These are phyloP conservation scores for Daktulosphaira vitifoliae DNA, from an alignment of 1,140 invertebrate species.

Conservation along the genomic window DNA sequence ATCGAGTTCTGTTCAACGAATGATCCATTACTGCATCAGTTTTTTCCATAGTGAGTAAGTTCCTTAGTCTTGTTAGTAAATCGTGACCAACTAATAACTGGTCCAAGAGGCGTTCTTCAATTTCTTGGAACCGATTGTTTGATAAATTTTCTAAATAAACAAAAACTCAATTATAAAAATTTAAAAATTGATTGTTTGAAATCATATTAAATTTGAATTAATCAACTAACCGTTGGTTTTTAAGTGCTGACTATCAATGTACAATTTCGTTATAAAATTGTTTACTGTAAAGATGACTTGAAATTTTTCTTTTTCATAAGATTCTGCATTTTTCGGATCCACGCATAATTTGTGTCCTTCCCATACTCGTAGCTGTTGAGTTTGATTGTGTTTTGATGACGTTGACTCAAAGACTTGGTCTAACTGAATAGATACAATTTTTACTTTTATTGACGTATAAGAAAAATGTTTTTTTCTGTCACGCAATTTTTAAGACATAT, in stretches of 20 bases:
- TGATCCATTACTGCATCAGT: conserved; percentile 13
- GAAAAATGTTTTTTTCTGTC: too few relatives aligned
- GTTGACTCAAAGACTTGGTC: neutral
- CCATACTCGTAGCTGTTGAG: conserved; percentile 5
- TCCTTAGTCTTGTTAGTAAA: conserved; percentile 4
- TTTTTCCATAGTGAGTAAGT: conserved; percentile 23
- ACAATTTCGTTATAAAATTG: conserved; percentile 13
- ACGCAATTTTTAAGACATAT: too few relatives aligned
- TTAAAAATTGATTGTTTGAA: too few relatives aligned
- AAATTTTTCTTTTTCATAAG: conserved; percentile 15
- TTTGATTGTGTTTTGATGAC: neutral
- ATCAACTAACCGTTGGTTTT: conserved; percentile 2
- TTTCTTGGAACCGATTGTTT: neutral
- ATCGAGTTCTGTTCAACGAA: conserved; percentile 17
- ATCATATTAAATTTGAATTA: too few relatives aligned
- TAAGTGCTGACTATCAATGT: conserved; percentile 11
- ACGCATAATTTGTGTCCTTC: neutral
- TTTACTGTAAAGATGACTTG: neutral
- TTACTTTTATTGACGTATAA: too few relatives aligned
- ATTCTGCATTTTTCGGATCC: conserved; percentile 2
- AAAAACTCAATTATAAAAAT: too few relatives aligned
- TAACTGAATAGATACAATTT: too few relatives aligned
- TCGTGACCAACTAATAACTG: neutral
- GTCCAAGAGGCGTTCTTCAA: neutral
- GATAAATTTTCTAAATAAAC: too few relatives aligned